Conservation (phyloP, 1,140 invertebrate species). For the Drosophila yakuba region DNA sequence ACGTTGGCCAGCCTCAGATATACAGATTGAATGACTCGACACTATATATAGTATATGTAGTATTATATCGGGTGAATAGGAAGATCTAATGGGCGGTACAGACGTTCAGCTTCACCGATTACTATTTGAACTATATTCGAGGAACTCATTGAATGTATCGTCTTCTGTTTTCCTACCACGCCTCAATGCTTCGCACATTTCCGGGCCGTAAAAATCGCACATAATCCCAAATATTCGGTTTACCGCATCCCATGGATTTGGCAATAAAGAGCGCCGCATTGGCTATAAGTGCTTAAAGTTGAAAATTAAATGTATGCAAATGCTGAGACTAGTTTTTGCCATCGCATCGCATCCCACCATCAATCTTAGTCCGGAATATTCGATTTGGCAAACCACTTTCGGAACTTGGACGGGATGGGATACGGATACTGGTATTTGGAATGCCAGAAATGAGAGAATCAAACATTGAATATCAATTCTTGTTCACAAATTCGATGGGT, state of each 20-base stretch:
- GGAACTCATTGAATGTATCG: conserved; percentile 3
- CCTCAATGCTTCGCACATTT: conserved; percentile 41
- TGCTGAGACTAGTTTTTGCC: conserved; percentile 8
- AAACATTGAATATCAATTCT: conserved; percentile 31
- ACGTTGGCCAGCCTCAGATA: conserved; percentile 2
- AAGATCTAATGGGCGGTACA: conserved; percentile 18
- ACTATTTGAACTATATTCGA: conserved; percentile 40
- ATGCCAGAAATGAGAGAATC: background rate
- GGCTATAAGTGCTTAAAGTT: no score
- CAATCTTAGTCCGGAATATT: conserved; percentile 34
- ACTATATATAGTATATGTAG: background rate
- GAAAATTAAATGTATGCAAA: conserved; percentile 36
- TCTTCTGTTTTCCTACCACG: conserved; percentile 14
- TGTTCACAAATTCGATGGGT: conserved; percentile 9
- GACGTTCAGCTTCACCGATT: conserved; percentile 26
- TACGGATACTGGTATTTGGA: background rate
- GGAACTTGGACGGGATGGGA: background rate
- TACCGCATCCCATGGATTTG: conserved; percentile 6
- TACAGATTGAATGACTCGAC: conserved; percentile 14
- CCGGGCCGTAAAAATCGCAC: conserved; percentile 19
- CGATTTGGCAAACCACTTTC: conserved; percentile 48
- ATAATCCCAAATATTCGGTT: background rate
- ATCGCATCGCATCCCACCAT: conserved; percentile 3
- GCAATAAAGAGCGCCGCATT: background rate
- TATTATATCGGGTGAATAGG: conserved; percentile 9